Evolutionary conservation across 2,797 vertebrate species (phyloP), one percentile per base, ranked within the genome.

Genomic region (Acipenser oxyrinchus): DNA sequence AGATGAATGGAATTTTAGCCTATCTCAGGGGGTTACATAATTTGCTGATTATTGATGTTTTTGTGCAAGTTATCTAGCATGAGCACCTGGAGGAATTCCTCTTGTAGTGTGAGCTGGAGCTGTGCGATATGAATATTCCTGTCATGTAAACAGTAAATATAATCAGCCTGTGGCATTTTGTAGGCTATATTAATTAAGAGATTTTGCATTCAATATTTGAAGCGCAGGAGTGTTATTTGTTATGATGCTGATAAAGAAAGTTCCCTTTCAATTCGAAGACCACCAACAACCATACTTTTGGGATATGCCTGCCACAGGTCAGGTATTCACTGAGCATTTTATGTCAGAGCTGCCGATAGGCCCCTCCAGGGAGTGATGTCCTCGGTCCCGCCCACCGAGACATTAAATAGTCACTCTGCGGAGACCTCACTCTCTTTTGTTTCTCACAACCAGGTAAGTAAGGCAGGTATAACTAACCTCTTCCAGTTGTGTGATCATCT

Each of bases 121-220:
- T 68, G 71, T 84, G 80, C 57, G 71, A 90, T 92, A 91, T 80
- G 89, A 91, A 91, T 88, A 90, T 91, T 91, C 83, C 84, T 87
- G 85, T 88, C 88, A 90, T 89, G 82, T 85, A 88, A 90, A 89
- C 86, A 89, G 79, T 87, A 88, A 87, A 90, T 87, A 93, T 91
- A 94, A 93, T 92, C 92, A 92, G 88, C 83, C 82, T 71, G 70
- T 84, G 84, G 84, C 83, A 85, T 86, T 93, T 91, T 91, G 84
- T 90, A 92, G 93, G 75, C 88, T 90, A 84, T 92, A 92, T 91
- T 94, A 93, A 91, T 90, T 89, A 89, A 77, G 77, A 80, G 79
- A 83, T 81, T 88, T 92, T 72, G 75, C 80, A 90, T 93, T 88
- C 90, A 94, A 93, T 93, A 95, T 93, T 94, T 91, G 93, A 93